Conservation (phyloP, 2,888 invertebrate species). For the Acrobeloides nanus region DNA sequence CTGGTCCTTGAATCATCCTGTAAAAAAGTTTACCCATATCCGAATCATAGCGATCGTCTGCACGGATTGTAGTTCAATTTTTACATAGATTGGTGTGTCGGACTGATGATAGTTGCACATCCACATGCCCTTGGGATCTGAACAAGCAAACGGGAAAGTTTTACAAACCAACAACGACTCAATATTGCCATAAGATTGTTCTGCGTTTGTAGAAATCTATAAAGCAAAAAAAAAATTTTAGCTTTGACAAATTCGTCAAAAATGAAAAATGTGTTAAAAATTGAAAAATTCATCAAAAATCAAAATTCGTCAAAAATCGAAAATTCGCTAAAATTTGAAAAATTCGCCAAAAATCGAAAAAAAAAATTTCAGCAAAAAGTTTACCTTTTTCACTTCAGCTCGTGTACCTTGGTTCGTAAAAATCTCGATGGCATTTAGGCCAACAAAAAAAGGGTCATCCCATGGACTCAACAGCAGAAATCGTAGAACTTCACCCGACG, state of each 20-base stretch:
- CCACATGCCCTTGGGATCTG: slow-evolving; percentile 23
- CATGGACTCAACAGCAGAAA: slow-evolving; percentile 25
- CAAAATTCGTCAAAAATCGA: too few relatives aligned
- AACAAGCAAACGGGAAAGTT: slow-evolving; percentile 12
- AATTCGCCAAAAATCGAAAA: too few relatives aligned
- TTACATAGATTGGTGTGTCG: slow-evolving; percentile 23
- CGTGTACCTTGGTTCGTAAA: slow-evolving; percentile 36
- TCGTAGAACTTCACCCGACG: slow-evolving; percentile 18
- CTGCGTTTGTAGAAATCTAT: slow-evolving; percentile 22
- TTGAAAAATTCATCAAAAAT: neutral
- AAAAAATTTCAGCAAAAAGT: too few relatives aligned
- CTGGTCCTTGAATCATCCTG: slow-evolving; percentile 1
- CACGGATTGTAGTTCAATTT: slow-evolving; percentile 30
- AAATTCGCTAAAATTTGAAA: too few relatives aligned
- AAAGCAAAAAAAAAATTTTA: slow-evolving; percentile 7
- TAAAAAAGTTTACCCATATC: slow-evolving; percentile 32
- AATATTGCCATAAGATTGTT: slow-evolving; percentile 17
- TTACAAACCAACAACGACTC: slow-evolving; percentile 20
- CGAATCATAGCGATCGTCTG: slow-evolving; percentile 41
- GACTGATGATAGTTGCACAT: slow-evolving; percentile 22
- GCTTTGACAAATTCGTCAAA: neutral
- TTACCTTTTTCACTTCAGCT: slow-evolving; percentile 27
- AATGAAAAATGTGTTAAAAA: neutral
- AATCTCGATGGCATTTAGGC: slow-evolving; percentile 44
- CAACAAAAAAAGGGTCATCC: slow-evolving; percentile 34